These are phyloP conservation scores for Saturnia japonica DNA, from an alignment of 2,888 invertebrate species.

Conservation along the genomic window DNA sequence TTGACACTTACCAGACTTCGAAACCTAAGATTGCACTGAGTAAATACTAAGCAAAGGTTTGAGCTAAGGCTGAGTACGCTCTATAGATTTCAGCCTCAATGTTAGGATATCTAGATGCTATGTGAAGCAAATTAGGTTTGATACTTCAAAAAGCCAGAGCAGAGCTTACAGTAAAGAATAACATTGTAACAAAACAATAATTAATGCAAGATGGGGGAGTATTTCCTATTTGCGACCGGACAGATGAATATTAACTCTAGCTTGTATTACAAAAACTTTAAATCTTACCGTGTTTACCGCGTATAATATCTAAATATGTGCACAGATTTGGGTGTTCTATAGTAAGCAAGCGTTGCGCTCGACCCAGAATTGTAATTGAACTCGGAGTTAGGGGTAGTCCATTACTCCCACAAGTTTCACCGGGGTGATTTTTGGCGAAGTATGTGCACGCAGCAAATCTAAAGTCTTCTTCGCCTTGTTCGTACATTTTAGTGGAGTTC, in stretches of 20 bases:
- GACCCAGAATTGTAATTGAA: conserved; percentile 95
- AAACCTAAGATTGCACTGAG: too few relatives aligned
- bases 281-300: conserved; percentile 94
- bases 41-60: too few relatives aligned
- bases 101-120: too few relatives aligned
- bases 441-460: conserved; percentile 94
- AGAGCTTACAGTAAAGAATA: too few relatives aligned
- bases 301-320: conserved; percentile 93
- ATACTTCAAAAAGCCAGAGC: too few relatives aligned
- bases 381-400: conserved; percentile 98
- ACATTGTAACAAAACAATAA: too few relatives aligned
- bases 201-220: too few relatives aligned
- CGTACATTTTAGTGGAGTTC: conserved; percentile 36
- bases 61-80: too few relatives aligned
- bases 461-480: conserved; percentile 53
- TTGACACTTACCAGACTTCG: too few relatives aligned
- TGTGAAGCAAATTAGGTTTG: too few relatives aligned
- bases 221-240: too few relatives aligned
- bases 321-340: conserved; percentile 91
- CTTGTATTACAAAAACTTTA: neutral
- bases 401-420: conserved; percentile 96
- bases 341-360: conserved; percentile 91
- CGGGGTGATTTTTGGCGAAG: conserved; percentile 94
- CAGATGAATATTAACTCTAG: neutral
- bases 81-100: too few relatives aligned